phyloP scores from a whole-genome alignment of 2,797 vertebrate species.

The Eulemur coronatus region DNA sequence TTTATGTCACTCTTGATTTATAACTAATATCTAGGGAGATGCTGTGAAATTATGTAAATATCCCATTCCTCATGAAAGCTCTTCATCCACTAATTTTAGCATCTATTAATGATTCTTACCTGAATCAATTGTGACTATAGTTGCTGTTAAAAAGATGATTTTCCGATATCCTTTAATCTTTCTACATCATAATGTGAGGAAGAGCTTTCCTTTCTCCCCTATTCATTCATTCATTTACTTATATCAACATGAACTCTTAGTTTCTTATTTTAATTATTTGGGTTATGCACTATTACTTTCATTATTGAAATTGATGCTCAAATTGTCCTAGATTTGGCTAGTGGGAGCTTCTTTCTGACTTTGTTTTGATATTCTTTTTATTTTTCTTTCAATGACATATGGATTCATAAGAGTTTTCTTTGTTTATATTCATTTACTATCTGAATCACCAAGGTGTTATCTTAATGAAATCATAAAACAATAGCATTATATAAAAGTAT shows the following conservation, averaged over 20 bases:
- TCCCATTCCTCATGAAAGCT: neutral
- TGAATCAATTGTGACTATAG: neutral
- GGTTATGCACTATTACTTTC: neutral
- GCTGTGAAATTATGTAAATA: neutral
- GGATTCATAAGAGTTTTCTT: neutral
- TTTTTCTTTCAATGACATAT: neutral
- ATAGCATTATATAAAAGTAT: neutral
- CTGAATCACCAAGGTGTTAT: neutral
- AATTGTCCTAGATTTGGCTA: neutral
- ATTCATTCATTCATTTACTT: neutral
- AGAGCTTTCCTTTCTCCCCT: neutral
- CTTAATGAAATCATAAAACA: neutral
- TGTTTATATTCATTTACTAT: neutral
- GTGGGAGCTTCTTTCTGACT: neutral
- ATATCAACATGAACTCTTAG: neutral
- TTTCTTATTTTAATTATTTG: slow-evolving; percentile 9
- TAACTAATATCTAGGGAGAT: neutral
- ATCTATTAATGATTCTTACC: neutral
- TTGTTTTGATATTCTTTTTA: neutral
- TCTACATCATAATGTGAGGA: neutral
- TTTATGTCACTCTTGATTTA: neutral
- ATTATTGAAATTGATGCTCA: neutral
- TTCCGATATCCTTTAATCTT: neutral
- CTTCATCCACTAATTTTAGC: neutral
- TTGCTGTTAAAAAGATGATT: neutral